These are phyloP conservation scores for Zaprionus lachaisei DNA, from an alignment of 1,140 invertebrate species.

Conservation along the genomic window DNA sequence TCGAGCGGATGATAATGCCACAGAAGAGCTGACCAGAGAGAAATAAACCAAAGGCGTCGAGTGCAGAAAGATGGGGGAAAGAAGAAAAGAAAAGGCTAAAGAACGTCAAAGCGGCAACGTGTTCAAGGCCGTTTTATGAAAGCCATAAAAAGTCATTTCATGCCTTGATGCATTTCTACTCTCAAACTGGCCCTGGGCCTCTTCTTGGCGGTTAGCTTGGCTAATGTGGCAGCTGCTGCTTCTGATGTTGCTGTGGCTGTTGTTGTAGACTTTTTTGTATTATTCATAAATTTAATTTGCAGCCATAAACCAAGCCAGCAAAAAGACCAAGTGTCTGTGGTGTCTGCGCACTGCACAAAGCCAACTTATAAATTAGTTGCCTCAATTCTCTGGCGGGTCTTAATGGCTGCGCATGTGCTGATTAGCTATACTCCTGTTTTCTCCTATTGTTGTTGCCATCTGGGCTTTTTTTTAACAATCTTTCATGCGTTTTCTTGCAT, in stretches of 20 bases:
- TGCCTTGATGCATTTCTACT: slow-evolving; percentile 82
- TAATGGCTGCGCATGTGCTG: slow-evolving; percentile 49
- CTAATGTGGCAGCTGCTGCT: slow-evolving; percentile 42
- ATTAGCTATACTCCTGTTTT: slow-evolving; percentile 47
- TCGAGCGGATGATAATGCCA: not conserved
- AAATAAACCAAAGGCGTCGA: not conserved
- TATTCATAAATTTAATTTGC: slow-evolving; percentile 52
- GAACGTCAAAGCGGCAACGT: slow-evolving; percentile 49
- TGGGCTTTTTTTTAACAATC: slow-evolving; percentile 1
- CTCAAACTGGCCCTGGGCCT: slow-evolving; percentile 56
- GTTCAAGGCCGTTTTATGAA: slow-evolving; percentile 82
- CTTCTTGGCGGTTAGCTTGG: slow-evolving; percentile 34
- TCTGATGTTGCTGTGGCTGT: not conserved
- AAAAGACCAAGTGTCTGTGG: not conserved
- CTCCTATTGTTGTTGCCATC: slow-evolving; percentile 39
- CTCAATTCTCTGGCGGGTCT: slow-evolving; percentile 29
- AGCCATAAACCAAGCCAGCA: slow-evolving; percentile 26
- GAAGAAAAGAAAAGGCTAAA: slow-evolving; percentile 38
- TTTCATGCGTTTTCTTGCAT: slow-evolving; percentile 66
- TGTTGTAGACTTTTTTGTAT: slow-evolving; percentile 25
- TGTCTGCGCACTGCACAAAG: not conserved
- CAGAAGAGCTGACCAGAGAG: too few relatives aligned
- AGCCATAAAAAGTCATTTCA: slow-evolving; percentile 83
- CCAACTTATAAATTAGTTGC: slow-evolving; percentile 39
- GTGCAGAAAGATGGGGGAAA: not conserved